phyloP scores from a whole-genome alignment of 2,797 vertebrate species.

The Coendou prehensilis region DNA sequence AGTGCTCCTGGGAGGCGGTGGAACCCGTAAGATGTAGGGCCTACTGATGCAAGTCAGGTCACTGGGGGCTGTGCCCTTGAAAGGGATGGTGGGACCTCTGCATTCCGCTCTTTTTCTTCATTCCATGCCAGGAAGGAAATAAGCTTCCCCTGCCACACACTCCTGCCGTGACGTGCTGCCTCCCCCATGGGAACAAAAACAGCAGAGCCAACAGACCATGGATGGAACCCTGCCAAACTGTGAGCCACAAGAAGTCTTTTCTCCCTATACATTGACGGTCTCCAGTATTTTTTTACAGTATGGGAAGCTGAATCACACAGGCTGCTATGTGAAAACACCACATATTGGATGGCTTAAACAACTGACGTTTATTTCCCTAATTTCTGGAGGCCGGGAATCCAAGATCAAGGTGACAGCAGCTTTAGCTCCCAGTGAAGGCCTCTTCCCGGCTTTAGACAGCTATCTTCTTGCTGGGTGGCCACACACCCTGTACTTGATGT shows the following conservation, averaged over 20 bases:
- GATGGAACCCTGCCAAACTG: background rate
- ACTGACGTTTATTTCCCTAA: background rate
- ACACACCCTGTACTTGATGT: background rate
- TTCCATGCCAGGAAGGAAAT: background rate
- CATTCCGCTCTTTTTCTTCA: background rate
- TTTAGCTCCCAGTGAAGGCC: background rate
- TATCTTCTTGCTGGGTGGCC: background rate
- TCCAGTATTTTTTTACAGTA: background rate
- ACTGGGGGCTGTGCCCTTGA: background rate
- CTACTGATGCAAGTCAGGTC: background rate
- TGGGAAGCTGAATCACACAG: background rate
- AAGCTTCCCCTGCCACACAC: background rate
- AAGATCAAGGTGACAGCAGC: background rate
- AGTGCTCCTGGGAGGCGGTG: background rate
- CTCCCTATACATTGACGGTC: background rate
- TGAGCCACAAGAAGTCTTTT: background rate
- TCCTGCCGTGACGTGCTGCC: background rate
- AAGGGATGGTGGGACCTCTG: background rate
- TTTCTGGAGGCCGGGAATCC: background rate
- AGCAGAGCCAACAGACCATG: background rate
- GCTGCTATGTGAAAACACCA: background rate
- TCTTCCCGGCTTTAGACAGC: background rate
- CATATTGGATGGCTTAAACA: background rate
- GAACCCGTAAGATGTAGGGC: background rate
- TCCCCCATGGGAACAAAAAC: background rate